Conservation (phyloP, 2,113 vertebrate genomes). For the Muntiacus muntjak region DNA sequence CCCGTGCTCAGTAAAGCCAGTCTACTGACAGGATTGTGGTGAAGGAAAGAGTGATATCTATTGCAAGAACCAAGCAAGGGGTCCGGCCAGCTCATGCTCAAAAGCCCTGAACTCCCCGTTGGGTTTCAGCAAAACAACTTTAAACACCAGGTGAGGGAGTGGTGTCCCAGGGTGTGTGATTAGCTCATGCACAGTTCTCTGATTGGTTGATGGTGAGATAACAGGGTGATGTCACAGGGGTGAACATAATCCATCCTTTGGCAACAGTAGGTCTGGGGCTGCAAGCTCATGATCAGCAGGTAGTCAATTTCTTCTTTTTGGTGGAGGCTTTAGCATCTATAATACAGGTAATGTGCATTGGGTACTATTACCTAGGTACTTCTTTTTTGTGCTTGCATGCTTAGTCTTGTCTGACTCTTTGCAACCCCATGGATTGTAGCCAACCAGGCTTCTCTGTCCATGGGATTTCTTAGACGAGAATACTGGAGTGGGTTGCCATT, state of each 20-base stretch:
- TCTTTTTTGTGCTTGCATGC: not conserved
- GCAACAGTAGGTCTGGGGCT: not conserved
- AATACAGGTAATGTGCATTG: fast-evolving
- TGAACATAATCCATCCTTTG: not conserved
- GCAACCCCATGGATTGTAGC: not conserved
- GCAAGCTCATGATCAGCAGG: not conserved
- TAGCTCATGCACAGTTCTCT: not conserved
- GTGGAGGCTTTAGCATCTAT: not conserved
- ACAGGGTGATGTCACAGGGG: not conserved
- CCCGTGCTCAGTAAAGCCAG: not conserved
- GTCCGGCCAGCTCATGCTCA: not conserved
- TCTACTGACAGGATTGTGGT: not conserved
- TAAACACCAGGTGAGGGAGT: not conserved
- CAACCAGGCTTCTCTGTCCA: not conserved
- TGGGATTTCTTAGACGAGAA: not conserved
- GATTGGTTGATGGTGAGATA: not conserved
- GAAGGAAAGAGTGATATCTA: not conserved
- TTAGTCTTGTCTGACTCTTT: not conserved
- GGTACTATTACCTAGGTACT: not conserved
- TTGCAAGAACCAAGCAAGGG: not conserved
- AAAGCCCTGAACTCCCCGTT: not conserved
- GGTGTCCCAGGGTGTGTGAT: not conserved
- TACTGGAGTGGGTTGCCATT: not conserved
- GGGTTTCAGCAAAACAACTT: not conserved
- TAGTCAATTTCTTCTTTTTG: not conserved